Conservation (phyloP, 2,113 vertebrate genomes). For the Nothobranchius furzeri region DNA sequence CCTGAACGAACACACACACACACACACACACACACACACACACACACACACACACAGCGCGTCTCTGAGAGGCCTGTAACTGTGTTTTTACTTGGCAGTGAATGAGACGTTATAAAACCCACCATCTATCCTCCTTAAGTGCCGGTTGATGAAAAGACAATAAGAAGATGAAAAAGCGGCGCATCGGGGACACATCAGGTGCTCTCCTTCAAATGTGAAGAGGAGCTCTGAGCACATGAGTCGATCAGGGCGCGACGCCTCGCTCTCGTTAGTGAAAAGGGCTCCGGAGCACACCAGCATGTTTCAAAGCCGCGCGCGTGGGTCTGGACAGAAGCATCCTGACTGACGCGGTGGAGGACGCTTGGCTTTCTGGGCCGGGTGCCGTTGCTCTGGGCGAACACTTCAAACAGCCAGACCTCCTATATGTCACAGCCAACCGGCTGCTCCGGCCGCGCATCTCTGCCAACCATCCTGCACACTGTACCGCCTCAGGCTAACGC, state of each 20-base stretch:
- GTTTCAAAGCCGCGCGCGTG: not conserved
- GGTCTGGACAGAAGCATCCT: slow-evolving; percentile 49
- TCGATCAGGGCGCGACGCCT: slow-evolving; percentile 3
- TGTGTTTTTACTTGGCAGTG: slow-evolving; percentile 46
- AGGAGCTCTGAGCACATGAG: slow-evolving; percentile 27
- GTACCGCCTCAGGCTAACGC: slow-evolving; percentile 58
- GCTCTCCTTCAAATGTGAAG: slow-evolving; percentile 56
- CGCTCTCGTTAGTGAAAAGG: slow-evolving; percentile 16
- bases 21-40: too few species aligned
- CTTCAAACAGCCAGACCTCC: slow-evolving; percentile 68
- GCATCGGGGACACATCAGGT: slow-evolving; percentile 11
- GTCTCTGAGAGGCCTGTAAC: slow-evolving; percentile 30
- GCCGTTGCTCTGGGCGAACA: slow-evolving; percentile 52
- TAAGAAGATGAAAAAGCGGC: slow-evolving; percentile 49
- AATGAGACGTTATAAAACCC: slow-evolving; percentile 30
- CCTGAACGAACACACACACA: slow-evolving; percentile 1
- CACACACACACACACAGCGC: not conserved
- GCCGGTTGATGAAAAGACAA: slow-evolving; percentile 56
- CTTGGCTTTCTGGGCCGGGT: slow-evolving; percentile 35
- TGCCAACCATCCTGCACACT: slow-evolving; percentile 57
- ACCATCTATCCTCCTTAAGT: slow-evolving; percentile 55
- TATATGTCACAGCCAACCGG: slow-evolving; percentile 56
- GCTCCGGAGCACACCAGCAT: slow-evolving; percentile 1
- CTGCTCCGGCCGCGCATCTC: slow-evolving; percentile 47
- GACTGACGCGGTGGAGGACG: slow-evolving; percentile 33